phyloP scores from a whole-genome alignment of 2,797 vertebrate genomes.

The Arremon brunneinucha region DNA sequence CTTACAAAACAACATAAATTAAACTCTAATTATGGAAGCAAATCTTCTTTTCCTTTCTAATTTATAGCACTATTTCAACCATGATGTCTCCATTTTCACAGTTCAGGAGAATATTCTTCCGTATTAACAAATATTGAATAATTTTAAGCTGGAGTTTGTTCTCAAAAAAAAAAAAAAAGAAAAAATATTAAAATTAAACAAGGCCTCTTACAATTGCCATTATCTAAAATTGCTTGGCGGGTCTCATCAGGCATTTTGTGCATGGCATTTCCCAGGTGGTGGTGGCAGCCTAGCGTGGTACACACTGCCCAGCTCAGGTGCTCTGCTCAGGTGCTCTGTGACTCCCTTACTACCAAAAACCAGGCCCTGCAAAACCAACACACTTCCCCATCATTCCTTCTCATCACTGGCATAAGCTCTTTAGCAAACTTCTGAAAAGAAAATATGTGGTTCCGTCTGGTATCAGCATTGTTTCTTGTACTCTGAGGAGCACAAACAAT shows the following conservation, averaged over 20 bases:
- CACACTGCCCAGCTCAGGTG: neutral
- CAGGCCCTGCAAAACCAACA: neutral
- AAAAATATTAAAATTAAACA: neutral
- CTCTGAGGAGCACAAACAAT: neutral
- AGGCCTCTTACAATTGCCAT: neutral
- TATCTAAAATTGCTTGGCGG: neutral
- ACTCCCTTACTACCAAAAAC: neutral
- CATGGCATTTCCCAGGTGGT: rapidly evolving
- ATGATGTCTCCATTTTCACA: neutral
- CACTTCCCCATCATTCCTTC: neutral
- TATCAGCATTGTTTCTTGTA: rapidly evolving
- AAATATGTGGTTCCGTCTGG: neutral
- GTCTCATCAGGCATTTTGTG: neutral
- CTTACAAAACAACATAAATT: neutral
- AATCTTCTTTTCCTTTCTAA: neutral
- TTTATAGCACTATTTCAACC: neutral
- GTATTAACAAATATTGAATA: neutral
- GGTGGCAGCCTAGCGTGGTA: neutral
- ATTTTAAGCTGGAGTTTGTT: neutral
- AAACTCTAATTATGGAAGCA: neutral
- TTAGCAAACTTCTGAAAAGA: neutral
- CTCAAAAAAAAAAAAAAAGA: neutral
- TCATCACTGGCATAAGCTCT: neutral
- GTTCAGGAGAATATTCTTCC: neutral
- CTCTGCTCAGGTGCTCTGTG: neutral